These are phyloP conservation scores for Bursaphelenchus okinawaensis DNA, from an alignment of 2,888 invertebrate species.

Conservation along the genomic window DNA sequence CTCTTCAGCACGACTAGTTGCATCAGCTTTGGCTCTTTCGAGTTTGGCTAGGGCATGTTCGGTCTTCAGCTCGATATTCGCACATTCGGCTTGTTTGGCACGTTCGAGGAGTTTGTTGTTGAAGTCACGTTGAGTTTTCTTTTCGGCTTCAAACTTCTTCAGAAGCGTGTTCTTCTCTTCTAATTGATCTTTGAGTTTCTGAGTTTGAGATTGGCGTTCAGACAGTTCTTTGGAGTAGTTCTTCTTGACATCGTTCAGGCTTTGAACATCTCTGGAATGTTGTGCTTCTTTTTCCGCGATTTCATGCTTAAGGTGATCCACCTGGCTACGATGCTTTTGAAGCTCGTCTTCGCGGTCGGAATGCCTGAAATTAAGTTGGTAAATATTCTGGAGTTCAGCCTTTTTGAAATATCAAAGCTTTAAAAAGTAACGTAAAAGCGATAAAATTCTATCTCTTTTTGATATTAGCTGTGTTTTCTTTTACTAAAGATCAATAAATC, in stretches of 20 bases:
- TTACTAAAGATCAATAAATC: slow-evolving; percentile 20
- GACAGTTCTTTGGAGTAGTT: slow-evolving; percentile 34
- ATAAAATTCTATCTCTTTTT: slow-evolving; percentile 29
- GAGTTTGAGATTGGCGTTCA: slow-evolving; percentile 32
- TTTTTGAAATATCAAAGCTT: too few species aligned
- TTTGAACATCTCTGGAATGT: slow-evolving; percentile 21
- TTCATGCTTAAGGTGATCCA: neutral
- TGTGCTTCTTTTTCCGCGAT: slow-evolving; percentile 14
- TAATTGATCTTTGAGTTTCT: slow-evolving; percentile 32
- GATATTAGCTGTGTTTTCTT: slow-evolving; percentile 29
- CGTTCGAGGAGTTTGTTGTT: slow-evolving; percentile 33
- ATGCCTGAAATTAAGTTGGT: neutral
- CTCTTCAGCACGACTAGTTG: slow-evolving; percentile 28
- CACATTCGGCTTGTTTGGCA: slow-evolving; percentile 43
- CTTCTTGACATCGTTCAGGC: slow-evolving; percentile 38
- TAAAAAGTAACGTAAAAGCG: too few species aligned
- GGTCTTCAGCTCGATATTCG: slow-evolving; percentile 39
- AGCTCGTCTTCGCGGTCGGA: neutral
- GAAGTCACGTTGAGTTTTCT: neutral
- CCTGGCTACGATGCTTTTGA: neutral
- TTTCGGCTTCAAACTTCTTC: slow-evolving; percentile 24
- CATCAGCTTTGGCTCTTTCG: slow-evolving; percentile 45
- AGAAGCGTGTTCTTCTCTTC: slow-evolving; percentile 36
- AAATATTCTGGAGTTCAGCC: too few species aligned
- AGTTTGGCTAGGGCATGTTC: slow-evolving; percentile 41